Percentiles rank a stretch among this genome's conserved stretches.
Evolutionary conservation across 2,113 vertebrate genomes (phyloP).

Genomic region (Nasalis larvatus): DNA sequence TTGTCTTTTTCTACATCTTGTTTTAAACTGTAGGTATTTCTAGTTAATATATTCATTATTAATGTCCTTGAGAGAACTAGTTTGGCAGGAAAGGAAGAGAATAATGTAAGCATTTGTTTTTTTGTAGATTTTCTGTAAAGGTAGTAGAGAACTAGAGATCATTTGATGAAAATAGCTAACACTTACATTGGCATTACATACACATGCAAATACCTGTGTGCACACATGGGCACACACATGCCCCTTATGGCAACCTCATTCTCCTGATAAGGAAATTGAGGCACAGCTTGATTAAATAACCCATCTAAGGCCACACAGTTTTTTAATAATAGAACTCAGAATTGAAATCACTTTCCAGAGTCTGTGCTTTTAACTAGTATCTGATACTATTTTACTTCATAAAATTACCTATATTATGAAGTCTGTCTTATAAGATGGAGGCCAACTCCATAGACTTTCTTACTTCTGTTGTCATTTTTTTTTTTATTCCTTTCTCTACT

Average conservation of each 20-base stretch:
- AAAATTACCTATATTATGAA: background rate
- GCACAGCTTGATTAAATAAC: background rate
- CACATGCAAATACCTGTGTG: background rate
- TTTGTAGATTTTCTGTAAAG: background rate
- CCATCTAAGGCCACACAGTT: background rate
- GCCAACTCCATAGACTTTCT: background rate
- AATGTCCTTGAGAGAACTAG: background rate
- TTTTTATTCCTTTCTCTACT: background rate
- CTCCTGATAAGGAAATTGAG: background rate
- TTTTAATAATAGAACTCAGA: background rate
- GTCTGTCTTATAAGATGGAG: background rate
- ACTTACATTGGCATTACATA: background rate
- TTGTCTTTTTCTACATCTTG: background rate
- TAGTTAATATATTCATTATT: background rate
- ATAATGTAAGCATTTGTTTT: background rate
- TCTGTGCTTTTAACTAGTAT: background rate
- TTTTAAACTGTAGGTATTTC: background rate
- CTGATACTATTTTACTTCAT: background rate
- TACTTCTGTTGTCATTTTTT: background rate
- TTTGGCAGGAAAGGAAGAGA: background rate
- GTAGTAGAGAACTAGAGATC: background rate
- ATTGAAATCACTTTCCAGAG: background rate
- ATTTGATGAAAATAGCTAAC: background rate
- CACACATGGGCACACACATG: background rate
- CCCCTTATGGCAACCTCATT: background rate